Evolutionary conservation across 2,113 vertebrate genomes (phyloP), one percentile per base, ranked within the genome.

Genomic region (Erythrolamprus reginae): DNA sequence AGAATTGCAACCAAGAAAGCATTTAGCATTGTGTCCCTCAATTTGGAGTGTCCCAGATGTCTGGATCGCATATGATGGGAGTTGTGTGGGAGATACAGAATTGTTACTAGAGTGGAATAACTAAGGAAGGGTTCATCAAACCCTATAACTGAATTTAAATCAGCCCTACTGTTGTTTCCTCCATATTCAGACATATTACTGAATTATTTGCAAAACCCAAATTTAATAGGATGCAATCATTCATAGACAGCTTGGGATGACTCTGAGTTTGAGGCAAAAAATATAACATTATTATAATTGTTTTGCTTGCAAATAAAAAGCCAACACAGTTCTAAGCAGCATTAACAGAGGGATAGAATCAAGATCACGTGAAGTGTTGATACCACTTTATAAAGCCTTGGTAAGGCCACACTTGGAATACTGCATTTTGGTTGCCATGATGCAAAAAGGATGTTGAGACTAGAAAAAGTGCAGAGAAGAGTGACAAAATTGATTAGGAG

Each of bases 21-120:
- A 94, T 94, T 93, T 90, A 92, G 84, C 50, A 88, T 90, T 84
- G 90, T 92, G 88, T 90, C 85, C 88, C 88, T 90, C 21, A 96
- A 93, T 77, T 77, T 42, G 65, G 33, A 90, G 89, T 23, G 88
- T 82, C 84, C 33, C 90, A 92, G 77, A 38, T 77, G 38, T 77
- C 70, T 77, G 15, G 70, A 77, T 42, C 7, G 1, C 17, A 21
- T 42, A 21, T 77, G 70, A 42, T 77, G 33, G 33, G 70, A 42
- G 33, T 77, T 77, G 17, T 42, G 21, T 77, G n/a, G 70, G 17
- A 77, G 70, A 77, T 77, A 77, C 17, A 77, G 33, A 38, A 77
- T 77, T 42, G 70, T 42, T 42, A 77, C 17, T 77, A 21, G 70
- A 77, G 17, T 77, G 70, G 17, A 42, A 77, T 42, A 21, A 77